These are phyloP conservation scores for Rhyacophila evoluta DNA, from an alignment of 2,888 invertebrate species.

Conservation along the genomic window DNA sequence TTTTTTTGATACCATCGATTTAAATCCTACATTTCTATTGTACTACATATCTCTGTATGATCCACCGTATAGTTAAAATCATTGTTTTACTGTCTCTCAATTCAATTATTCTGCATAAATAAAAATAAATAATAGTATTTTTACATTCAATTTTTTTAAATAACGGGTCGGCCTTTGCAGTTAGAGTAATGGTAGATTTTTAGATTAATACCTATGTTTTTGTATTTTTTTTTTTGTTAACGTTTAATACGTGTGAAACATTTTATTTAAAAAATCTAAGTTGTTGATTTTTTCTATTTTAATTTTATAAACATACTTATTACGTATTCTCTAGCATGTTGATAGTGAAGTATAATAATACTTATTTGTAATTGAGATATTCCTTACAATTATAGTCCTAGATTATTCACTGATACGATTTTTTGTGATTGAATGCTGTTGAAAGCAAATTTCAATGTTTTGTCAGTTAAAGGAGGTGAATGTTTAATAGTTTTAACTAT, in stretches of 20 bases:
- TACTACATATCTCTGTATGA: neutral
- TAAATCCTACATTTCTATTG: neutral
- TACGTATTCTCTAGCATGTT: constrained; percentile 42
- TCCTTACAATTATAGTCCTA: constrained; percentile 43
- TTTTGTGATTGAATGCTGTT: constrained; percentile 25
- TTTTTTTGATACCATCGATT: neutral
- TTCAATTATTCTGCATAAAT: neutral
- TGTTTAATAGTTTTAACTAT: neutral
- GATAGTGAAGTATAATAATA: constrained; percentile 46
- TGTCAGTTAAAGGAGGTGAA: neutral
- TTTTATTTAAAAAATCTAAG: constrained; percentile 38
- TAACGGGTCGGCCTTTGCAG: constrained; percentile 17
- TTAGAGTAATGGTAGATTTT: neutral
- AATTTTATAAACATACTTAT: constrained; percentile 30
- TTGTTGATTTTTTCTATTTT: constrained; percentile 40
- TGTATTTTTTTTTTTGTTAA: constrained; percentile 42
- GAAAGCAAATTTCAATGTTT: neutral
- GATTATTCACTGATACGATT: constrained; percentile 32
- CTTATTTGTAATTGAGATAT: constrained; percentile 37
- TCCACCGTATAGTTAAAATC: neutral
- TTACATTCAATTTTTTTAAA: constrained; percentile 2
- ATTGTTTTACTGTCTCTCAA: no score
- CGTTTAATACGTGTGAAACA: constrained; percentile 40
- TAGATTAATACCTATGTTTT: neutral
- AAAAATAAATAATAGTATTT: neutral